phyloP scores from a whole-genome alignment of 1,140 invertebrate genomes.

The Drosophila lacteicornis region DNA sequence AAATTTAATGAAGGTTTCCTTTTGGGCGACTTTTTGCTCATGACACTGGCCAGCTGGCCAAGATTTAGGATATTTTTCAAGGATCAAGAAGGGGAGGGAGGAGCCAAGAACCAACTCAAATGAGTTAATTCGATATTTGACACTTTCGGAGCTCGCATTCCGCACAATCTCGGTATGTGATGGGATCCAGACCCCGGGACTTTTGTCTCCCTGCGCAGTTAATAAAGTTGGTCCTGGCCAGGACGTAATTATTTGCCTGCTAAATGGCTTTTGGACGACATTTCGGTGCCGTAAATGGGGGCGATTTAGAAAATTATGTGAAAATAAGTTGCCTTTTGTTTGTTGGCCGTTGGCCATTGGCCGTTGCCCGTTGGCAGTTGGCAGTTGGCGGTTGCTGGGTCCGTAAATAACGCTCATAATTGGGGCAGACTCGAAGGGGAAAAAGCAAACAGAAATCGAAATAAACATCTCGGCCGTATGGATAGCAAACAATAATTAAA shows the following conservation, averaged over 20 bases:
- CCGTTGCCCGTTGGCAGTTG: conserved; percentile 35
- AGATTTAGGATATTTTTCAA: conserved; percentile 68
- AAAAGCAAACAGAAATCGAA: conserved; percentile 46
- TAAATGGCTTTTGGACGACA: conserved; percentile 76
- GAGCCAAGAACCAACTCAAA: conserved; percentile 46
- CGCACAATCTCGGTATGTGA: conserved; percentile 45
- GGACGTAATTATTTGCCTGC: conserved; percentile 75
- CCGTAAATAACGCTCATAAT: conserved; percentile 74
- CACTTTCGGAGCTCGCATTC: conserved; percentile 74
- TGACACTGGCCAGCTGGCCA: conserved; percentile 74
- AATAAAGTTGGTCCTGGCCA: conserved; percentile 70
- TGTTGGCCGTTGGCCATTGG: conserved; percentile 45
- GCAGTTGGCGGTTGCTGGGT: conserved; percentile 36
- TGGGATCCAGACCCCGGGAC: conserved; percentile 23
- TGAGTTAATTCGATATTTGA: conserved; percentile 84
- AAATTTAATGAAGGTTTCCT: conserved; percentile 83
- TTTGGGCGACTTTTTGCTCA: conserved; percentile 50
- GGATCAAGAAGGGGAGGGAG: conserved; percentile 1
- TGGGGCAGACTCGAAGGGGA: conserved; percentile 44
- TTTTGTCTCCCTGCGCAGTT: conserved; percentile 63
- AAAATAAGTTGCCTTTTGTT: conserved; percentile 75
- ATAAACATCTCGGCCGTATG: conserved; percentile 37
- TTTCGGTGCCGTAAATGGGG: conserved; percentile 65
- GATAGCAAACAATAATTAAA: conserved; percentile 77
- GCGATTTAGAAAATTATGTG: conserved; percentile 78